Evolutionary conservation across 2,888 invertebrate genomes (phyloP), one percentile per base, ranked within the genome.

Genomic region (Eupeodes luniger): DNA sequence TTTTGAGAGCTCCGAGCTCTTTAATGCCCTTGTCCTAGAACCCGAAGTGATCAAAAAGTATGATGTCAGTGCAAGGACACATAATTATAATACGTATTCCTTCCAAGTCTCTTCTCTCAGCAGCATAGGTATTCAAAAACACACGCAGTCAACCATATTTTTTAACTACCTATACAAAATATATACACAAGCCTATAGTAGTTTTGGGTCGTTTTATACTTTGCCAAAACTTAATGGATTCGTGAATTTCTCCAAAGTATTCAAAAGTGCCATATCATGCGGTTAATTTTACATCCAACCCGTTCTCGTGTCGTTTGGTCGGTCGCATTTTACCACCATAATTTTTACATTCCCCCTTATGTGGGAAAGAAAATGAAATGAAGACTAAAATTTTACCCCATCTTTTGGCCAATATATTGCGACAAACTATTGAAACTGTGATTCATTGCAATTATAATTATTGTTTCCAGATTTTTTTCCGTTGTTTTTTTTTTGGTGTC

Each of bases 371-470:
- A 49, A 12, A n/a, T 27, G 27, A 59, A 40, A n/a, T n/a, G 47
- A 34, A 44, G 9, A 10, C 11, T 0, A 27, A 59, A 59, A 36
- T 49, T 66, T 90, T 90, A 91, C 90, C 90, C 90, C 88, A 90
- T 89, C 81, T 90, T 90, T 70, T 90, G 89, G 81, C 89, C 89
- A 78, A 90, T 89, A 78, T 85, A 90, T 66, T 90, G 90, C 81
- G 91, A 89, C 89, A 90, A 85, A 44, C 88, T 88, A 67, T 89
- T 83, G 59, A 86, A 82, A 61, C 90, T 86, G 77, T 82, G 85
- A 81, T 81, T 88, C 88, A 88, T 88, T 59, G 72, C 72, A 72
- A 69, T 88, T 64, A 47, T 27, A 72, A 64, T 40, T 40, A 40
- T 78, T 62, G 77, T 81, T 57, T 75, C 81, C 74, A 78, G 36